phyloP scores from a whole-genome alignment of 1,140 invertebrate genomes.

The Drosophila chauvacae region DNA sequence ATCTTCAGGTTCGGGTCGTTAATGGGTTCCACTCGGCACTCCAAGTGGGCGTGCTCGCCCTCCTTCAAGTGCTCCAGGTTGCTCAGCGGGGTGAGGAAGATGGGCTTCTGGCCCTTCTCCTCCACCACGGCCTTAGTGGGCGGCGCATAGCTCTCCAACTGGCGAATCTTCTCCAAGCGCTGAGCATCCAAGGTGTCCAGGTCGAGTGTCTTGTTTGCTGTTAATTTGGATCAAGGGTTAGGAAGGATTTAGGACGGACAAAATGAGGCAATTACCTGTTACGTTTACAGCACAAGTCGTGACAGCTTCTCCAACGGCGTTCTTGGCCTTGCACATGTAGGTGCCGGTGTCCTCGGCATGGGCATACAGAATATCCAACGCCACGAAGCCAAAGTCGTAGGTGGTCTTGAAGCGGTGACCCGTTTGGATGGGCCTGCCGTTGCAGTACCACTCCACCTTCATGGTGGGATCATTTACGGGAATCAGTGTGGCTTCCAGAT shows the following conservation, averaged over 20 bases:
- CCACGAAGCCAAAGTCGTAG: conserved; percentile 98
- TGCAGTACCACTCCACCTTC: conserved; percentile 97
- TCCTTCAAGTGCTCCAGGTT: conserved; percentile 94
- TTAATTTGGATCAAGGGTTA: conserved; percentile 50
- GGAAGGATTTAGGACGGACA: not conserved
- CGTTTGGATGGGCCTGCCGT: conserved; percentile 94
- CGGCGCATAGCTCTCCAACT: conserved; percentile 92
- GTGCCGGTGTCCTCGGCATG: conserved; percentile 97
- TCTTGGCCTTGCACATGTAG: conserved; percentile 97
- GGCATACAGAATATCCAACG: conserved; percentile 97
- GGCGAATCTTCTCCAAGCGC: conserved; percentile 93
- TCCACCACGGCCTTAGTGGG: conserved; percentile 91
- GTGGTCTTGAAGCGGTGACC: conserved; percentile 96
- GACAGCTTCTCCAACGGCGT: conserved; percentile 95
- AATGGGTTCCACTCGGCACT: conserved; percentile 97
- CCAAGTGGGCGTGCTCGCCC: conserved; percentile 96
- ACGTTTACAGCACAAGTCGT: conserved; percentile 94
- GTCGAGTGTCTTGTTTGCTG: conserved; percentile 93
- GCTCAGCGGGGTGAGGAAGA: conserved; percentile 94
- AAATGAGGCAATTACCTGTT: conserved; percentile 86
- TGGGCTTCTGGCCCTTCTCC: conserved; percentile 91
- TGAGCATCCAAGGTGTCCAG: conserved; percentile 95
- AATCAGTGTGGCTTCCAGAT: conserved; percentile 97
- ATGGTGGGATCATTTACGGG: conserved; percentile 98
- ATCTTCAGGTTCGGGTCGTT: conserved; percentile 97